Evolutionary conservation across 2,113 vertebrate genomes (phyloP).

Genomic region (Okapia johnstoni): DNA sequence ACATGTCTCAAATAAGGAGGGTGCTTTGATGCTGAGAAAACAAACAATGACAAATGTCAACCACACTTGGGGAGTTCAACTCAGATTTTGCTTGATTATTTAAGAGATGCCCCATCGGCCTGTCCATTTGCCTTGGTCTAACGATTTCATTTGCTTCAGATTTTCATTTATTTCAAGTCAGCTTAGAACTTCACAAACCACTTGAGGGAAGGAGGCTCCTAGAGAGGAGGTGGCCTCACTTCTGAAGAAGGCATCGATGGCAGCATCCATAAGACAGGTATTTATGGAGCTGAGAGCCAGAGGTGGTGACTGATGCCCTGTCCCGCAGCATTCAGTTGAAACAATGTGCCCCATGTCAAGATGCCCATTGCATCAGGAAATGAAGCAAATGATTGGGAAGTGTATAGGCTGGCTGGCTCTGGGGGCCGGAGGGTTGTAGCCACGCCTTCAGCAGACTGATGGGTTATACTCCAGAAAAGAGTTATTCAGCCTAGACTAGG

Average conservation of each 20-base stretch:
- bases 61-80: neutral
- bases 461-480: neutral
- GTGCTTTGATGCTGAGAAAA: neutral
- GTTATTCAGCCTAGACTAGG: neutral
- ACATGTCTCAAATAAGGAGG: neutral
- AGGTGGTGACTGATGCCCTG: neutral
- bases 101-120: neutral
- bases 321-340: neutral
- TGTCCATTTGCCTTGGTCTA: neutral
- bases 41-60: neutral
- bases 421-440: neutral
- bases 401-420: neutral
- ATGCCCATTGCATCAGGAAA: neutral
- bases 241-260: neutral
- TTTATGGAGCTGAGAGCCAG: neutral
- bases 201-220: neutral
- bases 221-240: neutral
- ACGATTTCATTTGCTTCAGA: neutral
- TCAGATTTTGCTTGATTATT: neutral
- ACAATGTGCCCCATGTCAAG: neutral
- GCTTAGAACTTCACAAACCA: neutral
- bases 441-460: neutral
- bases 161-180: neutral
- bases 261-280: rapidly evolving
- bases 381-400: neutral